Percentiles rank a stretch among this genome's conserved stretches.
phyloP scores from a whole-genome alignment of 35 echinoderm and acorn worm genomes.

The Chiridota heheva region DNA sequence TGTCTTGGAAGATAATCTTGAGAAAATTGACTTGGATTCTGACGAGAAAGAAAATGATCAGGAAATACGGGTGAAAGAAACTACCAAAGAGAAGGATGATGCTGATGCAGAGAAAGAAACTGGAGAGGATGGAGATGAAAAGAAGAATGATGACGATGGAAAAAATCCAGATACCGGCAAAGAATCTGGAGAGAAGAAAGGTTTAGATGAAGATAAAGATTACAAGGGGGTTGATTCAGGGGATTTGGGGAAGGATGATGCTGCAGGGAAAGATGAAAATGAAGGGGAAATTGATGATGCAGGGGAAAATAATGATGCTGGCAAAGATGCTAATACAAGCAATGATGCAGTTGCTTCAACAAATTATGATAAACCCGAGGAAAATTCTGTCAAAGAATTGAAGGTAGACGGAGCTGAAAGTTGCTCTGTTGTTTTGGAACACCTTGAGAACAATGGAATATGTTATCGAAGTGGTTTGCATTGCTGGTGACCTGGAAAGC shows the following conservation, averaged over 20 bases:
- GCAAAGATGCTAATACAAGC: too few relatives aligned
- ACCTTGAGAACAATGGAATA: not conserved
- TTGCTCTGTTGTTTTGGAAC: not conserved
- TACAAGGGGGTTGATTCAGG: too few relatives aligned
- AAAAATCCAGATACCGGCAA: not conserved
- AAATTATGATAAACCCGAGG: not conserved
- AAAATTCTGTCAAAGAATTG: not conserved
- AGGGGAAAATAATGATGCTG: not conserved
- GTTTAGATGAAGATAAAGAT: not conserved
- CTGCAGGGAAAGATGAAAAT: not conserved
- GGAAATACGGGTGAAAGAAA: not conserved
- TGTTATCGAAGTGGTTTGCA: conserved; percentile 5
- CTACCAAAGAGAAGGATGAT: not conserved
- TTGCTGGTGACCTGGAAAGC: conserved; percentile 14
- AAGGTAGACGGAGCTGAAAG: not conserved
- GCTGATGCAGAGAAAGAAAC: not conserved
- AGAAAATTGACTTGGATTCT: too few relatives aligned
- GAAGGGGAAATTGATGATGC: not conserved
- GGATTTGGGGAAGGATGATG: too few relatives aligned
- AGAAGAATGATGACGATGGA: not conserved
- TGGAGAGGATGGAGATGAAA: not conserved
- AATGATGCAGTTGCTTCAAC: not conserved
- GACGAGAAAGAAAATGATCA: not conserved
- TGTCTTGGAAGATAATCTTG: not conserved
- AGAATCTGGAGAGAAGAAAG: not conserved